These are phyloP conservation scores for Microplitis mediator DNA, from an alignment of 1,140 invertebrate genomes.

Conservation along the genomic window DNA sequence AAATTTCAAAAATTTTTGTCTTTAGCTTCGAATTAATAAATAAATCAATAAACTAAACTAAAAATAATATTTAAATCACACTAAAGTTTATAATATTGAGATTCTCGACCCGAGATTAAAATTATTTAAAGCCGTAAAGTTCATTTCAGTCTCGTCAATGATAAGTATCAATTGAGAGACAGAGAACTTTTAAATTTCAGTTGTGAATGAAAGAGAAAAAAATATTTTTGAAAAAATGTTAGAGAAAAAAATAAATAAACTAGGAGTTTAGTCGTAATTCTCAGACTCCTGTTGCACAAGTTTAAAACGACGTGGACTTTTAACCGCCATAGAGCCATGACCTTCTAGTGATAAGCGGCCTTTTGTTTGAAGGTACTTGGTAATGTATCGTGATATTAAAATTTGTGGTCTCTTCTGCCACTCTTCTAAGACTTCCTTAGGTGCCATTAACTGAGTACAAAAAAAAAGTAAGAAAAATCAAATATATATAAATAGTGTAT, in stretches of 20 bases:
- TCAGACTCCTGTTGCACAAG: constrained; percentile 89
- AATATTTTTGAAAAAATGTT: not conserved
- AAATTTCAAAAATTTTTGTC: too few relatives aligned
- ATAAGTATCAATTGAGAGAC: not conserved
- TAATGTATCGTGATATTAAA: constrained; percentile 87
- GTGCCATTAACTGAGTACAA: constrained; percentile 74
- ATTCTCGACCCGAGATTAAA: too few relatives aligned
- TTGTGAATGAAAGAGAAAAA: not conserved
- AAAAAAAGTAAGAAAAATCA: not conserved
- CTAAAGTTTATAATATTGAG: too few relatives aligned
- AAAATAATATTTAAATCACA: too few relatives aligned
- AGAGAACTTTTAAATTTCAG: not conserved
- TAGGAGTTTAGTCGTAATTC: constrained; percentile 77
- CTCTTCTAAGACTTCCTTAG: constrained; percentile 88
- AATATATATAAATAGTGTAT: not conserved
- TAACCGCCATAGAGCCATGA: constrained; percentile 78
- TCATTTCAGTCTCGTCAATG: not conserved
- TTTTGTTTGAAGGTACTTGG: constrained; percentile 78
- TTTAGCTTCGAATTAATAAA: too few relatives aligned
- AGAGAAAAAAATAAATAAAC: not conserved
- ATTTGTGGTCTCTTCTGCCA: constrained; percentile 92
- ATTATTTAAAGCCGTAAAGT: too few relatives aligned
- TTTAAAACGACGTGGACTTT: constrained; percentile 83
- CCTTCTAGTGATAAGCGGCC: constrained; percentile 73
- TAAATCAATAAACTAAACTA: too few relatives aligned